Conservation (phyloP, 2,113 vertebrate species). For the Struthio camelus region DNA sequence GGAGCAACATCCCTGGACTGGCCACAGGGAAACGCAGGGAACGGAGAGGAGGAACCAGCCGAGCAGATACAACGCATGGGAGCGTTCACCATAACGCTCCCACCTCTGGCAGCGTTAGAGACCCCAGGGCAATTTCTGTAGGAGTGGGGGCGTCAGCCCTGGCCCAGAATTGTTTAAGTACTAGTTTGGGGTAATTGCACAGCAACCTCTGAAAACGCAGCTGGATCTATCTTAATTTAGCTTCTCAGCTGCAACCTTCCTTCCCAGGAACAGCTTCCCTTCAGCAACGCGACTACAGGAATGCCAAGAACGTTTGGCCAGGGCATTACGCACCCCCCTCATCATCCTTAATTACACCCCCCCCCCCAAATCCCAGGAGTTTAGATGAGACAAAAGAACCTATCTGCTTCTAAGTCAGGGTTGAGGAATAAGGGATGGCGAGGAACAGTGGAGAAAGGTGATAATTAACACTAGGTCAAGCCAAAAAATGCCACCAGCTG, state of each 20-base stretch:
- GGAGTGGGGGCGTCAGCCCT: background rate
- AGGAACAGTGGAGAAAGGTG: background rate
- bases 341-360: background rate
- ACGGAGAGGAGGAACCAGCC: too few relatives aligned
- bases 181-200: background rate
- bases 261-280: background rate
- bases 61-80: too few relatives aligned
- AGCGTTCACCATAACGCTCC: background rate
- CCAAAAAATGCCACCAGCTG: background rate
- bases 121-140: background rate
- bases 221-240: background rate
- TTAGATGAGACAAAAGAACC: background rate
- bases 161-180: background rate
- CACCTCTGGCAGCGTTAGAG: background rate
- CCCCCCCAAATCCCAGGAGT: background rate
- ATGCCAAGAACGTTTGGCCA: background rate
- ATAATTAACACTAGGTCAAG: background rate
- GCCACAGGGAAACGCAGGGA: background rate
- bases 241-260: background rate
- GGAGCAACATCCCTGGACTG: too few relatives aligned
- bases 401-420: background rate
- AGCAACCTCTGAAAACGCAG: background rate
- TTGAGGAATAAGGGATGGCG: background rate
- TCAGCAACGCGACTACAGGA: background rate
- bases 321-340: background rate